Percentiles rank a stretch among this genome's conserved stretches.
These are phyloP conservation scores for Siphonodentalium dalli DNA, from an alignment of 2,888 invertebrate species.

Conservation along the genomic window DNA sequence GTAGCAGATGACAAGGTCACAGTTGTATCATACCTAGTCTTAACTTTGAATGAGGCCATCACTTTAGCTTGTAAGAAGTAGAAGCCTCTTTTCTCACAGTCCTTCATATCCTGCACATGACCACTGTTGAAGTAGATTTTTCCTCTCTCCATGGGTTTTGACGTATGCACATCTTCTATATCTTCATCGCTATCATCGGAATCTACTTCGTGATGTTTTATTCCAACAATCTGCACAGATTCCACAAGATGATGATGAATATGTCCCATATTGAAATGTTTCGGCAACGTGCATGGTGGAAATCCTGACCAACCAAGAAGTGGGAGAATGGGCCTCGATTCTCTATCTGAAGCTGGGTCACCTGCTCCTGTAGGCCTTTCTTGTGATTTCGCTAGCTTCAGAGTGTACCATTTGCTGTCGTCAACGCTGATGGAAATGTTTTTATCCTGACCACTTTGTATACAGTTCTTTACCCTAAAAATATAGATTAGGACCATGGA, in stretches of 20 bases:
- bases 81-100: conserved; percentile 11
- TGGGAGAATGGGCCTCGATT: no score
- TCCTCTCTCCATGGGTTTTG: conserved; percentile 18
- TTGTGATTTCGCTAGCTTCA: no score
- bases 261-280: conserved; percentile 14
- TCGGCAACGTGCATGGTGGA: conserved; percentile 1
- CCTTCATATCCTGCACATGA: conserved; percentile 16
- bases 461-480: no score
- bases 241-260: conserved; percentile 28
- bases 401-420: no score
- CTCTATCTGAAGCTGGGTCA: no score
- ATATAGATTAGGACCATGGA: no score
- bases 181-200: conserved; percentile 10
- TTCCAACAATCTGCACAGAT: conserved; percentile 18
- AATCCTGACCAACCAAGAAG: conserved; percentile 1
- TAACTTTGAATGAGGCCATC: conserved; percentile 13
- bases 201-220: not conserved
- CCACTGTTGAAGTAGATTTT: conserved; percentile 13
- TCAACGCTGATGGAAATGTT: no score
- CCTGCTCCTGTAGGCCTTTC: no score
- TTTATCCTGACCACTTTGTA: no score
- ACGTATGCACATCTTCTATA: conserved; percentile 22
- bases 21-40: conserved; percentile 10
- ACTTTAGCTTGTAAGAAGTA: conserved; percentile 22
- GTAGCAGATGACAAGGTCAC: conserved; percentile 12